Base-by-base conservation (phyloP, 2,888 invertebrate genomes). In the Tinea pellionella region DNA sequence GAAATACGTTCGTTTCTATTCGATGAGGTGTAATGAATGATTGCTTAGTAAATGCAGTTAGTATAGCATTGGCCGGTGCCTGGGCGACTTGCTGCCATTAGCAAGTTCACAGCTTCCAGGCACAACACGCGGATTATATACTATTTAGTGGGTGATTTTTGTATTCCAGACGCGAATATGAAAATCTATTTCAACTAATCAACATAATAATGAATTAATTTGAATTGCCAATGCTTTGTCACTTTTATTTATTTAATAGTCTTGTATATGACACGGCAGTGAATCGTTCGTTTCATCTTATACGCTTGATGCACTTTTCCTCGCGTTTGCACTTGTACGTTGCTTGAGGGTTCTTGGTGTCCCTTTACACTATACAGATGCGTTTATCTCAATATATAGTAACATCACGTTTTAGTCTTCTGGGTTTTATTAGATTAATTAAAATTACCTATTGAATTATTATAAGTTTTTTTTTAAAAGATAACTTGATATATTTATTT, bases 121-220 rank as follows among this genome's bases (percentile, higher is more conserved):
- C 75, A 77, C 80, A 66, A 69, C 68, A 64, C 70, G 74, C 80
- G 61, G 75, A 69, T 71, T 73, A 68, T n/a, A n/a, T 74, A 24
- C 59, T 43, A 56, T 42, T 81, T 85, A 85, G 86, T 84, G 85
- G 78, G 80, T 63, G 85, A 82, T 84, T 85, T 86, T 87, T 84
- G 64, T 84, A 83, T 83, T 81, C 78, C 65, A 18, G 4, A 16
- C 37, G 61, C 64, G 75, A 83, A 79, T 85, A 80, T 80, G 77
- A 86, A 85, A 85, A 83, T 87, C 82, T 74, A 81, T 80, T 79
- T 77, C 83, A 75, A 82, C 86, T 87, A 85, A 74, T 64, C 64
- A 70, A 53, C 13, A 47, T 6, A 37, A 7, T 30, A 7, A 30
- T 30, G 6, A 30, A 37, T 37, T 9, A 37, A 37, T 37, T 37